A percentile compares a stretch with the other conserved stretches of the same genome.
Conservation (phyloP, 1,140 invertebrate species). For the Tigriopus japonicus region DNA sequence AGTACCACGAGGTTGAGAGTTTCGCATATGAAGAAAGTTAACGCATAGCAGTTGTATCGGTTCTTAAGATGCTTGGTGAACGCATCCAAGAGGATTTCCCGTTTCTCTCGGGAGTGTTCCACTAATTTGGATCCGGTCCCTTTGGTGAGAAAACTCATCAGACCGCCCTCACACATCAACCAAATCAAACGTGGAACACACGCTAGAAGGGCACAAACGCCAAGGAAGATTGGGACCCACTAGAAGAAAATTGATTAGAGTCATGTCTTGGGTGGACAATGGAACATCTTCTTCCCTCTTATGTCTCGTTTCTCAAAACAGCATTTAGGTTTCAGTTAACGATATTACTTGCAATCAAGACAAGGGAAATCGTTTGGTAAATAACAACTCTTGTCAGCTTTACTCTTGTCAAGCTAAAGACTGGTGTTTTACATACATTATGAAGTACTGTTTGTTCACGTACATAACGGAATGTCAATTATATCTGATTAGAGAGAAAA, state of each 20-base stretch:
- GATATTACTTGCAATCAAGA: too few relatives aligned
- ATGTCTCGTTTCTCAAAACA: too few relatives aligned
- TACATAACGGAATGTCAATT: too few relatives aligned
- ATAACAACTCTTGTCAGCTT: too few relatives aligned
- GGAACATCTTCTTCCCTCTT: too few relatives aligned
- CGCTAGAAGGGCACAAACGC: conserved; percentile 26
- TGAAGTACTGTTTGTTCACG: too few relatives aligned
- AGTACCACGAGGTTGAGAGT: neutral
- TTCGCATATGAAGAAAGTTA: neutral
- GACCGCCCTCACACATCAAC: conserved; percentile 21
- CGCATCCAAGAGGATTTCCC: neutral
- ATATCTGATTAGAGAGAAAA: too few relatives aligned
- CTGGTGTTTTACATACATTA: too few relatives aligned
- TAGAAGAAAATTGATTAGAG: conserved; percentile 13
- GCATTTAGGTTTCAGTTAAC: too few relatives aligned
- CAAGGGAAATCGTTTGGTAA: too few relatives aligned
- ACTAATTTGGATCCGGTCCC: conserved; percentile 3
- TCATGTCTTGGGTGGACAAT: too few relatives aligned
- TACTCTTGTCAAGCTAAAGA: too few relatives aligned
- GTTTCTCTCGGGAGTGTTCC: neutral
- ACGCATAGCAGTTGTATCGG: neutral
- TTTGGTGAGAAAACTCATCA: conserved; percentile 9
- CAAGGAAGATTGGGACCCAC: conserved; percentile 23
- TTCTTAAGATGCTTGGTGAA: neutral
- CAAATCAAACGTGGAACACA: conserved; percentile 26